Conservation (phyloP, 2,797 vertebrate species). For the Phaenicophaeus curvirostris region DNA sequence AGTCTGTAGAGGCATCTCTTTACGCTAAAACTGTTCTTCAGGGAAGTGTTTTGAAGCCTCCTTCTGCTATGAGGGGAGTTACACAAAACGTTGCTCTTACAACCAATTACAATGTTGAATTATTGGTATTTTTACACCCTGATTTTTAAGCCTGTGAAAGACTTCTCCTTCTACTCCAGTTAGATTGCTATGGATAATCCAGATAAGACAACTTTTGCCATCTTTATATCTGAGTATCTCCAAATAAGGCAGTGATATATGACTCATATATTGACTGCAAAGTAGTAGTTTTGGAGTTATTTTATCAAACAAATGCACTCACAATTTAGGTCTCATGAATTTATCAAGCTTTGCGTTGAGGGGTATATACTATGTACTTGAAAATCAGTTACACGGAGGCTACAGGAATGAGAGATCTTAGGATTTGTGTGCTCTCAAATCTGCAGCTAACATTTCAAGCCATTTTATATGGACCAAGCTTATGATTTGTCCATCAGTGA, state of each 20-base stretch:
- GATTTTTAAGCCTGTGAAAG: not conserved
- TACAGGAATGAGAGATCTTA: not conserved
- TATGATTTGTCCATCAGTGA: not conserved
- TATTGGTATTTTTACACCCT: not conserved
- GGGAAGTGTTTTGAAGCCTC: not conserved
- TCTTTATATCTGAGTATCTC: not conserved
- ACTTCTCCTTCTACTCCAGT: not conserved
- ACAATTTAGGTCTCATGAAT: not conserved
- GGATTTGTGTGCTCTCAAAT: not conserved
- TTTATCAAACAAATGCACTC: not conserved
- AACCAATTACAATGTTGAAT: not conserved
- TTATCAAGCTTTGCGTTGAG: not conserved
- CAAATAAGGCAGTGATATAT: not conserved
- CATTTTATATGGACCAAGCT: not conserved
- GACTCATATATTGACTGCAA: not conserved
- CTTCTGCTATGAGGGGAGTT: not conserved
- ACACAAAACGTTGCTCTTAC: not conserved
- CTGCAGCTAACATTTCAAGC: not conserved
- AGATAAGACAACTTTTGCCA: not conserved
- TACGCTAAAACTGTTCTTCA: not conserved
- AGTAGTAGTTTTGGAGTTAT: not conserved
- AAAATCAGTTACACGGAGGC: not conserved
- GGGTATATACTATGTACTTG: rapidly evolving
- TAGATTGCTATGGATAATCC: not conserved
- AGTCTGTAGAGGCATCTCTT: not conserved